Evolutionary conservation across 2,888 invertebrate genomes (phyloP).

Genomic region (Campoplex capitator): DNA sequence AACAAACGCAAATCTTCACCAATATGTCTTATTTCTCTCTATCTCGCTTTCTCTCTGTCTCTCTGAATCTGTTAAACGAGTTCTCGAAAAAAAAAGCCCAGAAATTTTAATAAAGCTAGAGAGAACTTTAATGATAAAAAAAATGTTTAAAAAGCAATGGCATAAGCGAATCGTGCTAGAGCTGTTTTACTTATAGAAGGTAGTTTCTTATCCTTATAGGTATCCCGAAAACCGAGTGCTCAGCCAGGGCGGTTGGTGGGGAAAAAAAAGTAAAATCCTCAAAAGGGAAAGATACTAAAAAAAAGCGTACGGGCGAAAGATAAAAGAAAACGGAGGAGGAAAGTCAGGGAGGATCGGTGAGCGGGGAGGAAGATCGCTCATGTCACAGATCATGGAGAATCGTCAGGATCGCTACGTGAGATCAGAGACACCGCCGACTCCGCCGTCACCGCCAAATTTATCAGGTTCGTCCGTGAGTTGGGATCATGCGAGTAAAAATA

Average conservation of each 20-base stretch:
- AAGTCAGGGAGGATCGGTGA: not conserved
- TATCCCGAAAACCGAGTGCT: conserved; percentile 86
- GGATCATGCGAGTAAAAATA: conserved; percentile 22
- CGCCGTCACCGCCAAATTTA: conserved; percentile 78
- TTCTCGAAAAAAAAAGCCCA: not conserved
- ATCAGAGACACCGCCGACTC: conserved; percentile 79
- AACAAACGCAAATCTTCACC: not conserved
- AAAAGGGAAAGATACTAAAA: conserved; percentile 64
- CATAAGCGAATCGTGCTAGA: conserved; percentile 73
- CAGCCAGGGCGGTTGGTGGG: conserved; percentile 84
- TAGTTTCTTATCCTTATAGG: conserved; percentile 90
- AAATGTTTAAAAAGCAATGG: conserved; percentile 69
- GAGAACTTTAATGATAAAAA: conserved; percentile 2
- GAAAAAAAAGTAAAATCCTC: conserved; percentile 31
- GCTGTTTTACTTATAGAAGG: conserved; percentile 86
- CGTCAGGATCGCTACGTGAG: conserved; percentile 85
- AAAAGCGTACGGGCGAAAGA: conserved; percentile 42
- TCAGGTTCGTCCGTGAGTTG: conserved; percentile 10
- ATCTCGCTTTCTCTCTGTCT: conserved; percentile 16
- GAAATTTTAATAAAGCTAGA: conserved; percentile 2
- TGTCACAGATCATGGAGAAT: conserved; percentile 85
- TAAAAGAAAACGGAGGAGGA: conserved; percentile 2
- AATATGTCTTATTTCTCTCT: not conserved
- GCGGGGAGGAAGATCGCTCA: conserved; percentile 2
- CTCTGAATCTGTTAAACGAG: not conserved